A percentile compares a stretch with the other conserved stretches of the same genome.
phyloP scores from a whole-genome alignment of 2,797 vertebrate species.

The Austrolebias charrua region DNA sequence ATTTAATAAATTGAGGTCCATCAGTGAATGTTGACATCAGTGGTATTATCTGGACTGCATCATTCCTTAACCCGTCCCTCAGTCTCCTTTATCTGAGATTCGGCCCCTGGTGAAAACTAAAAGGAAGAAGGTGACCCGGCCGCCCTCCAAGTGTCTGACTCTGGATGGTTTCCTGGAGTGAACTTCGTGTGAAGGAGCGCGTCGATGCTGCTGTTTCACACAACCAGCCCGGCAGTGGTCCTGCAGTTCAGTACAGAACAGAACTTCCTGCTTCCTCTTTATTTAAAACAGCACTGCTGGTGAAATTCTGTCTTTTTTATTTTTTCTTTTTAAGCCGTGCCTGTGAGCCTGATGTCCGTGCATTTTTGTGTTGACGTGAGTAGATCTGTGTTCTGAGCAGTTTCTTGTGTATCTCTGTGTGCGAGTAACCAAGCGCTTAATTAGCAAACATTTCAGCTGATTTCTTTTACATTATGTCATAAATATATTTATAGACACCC shows the following conservation, averaged over 20 bases:
- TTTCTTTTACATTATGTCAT: background rate
- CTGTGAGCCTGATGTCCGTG: background rate
- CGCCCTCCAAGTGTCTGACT: conserved; percentile 71
- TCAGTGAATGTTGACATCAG: background rate
- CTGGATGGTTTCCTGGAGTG: conserved; percentile 86
- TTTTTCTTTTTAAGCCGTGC: background rate
- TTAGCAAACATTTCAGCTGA: background rate
- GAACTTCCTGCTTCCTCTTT: conserved; percentile 7
- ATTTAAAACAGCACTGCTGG: conserved; percentile 3
- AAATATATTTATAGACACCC: background rate
- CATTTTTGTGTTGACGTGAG: conserved; percentile 12
- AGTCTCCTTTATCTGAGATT: conserved; percentile 85
- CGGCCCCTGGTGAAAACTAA: conserved; percentile 85
- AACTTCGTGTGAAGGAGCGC: conserved; percentile 20
- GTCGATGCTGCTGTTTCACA: conserved; percentile 7
- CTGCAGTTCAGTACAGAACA: background rate
- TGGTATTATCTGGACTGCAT: background rate
- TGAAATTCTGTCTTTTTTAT: background rate
- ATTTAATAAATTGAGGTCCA: too few relatives aligned
- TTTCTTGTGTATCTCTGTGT: conserved; percentile 5
- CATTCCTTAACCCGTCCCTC: conserved; percentile 56
- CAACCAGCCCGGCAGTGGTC: conserved; percentile 7
- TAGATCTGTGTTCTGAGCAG: background rate
- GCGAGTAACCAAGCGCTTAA: background rate
- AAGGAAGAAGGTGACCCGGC: conserved; percentile 82